Conservation (phyloP, 1,140 invertebrate species). For the Trichoplusia ni region DNA sequence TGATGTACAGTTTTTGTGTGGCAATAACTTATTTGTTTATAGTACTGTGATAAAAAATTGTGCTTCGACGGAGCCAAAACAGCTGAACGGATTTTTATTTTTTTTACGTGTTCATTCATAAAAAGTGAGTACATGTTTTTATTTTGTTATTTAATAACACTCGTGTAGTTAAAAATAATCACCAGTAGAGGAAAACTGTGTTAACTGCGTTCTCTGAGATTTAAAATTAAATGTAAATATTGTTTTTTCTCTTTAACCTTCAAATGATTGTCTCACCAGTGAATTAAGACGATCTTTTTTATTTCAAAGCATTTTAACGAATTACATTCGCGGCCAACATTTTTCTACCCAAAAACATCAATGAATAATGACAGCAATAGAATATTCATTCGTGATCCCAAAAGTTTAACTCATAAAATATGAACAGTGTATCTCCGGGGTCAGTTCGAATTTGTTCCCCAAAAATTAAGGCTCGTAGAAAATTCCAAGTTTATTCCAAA, state of each 20-base stretch:
- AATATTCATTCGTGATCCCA: constrained; percentile 40
- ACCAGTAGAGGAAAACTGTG: too few relatives aligned
- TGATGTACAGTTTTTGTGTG: constrained; percentile 50
- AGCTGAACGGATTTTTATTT: constrained; percentile 16
- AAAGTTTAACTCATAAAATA: constrained; percentile 49
- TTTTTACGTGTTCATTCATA: constrained; percentile 9
- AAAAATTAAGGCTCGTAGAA: constrained; percentile 27
- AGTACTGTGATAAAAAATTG: constrained; percentile 23
- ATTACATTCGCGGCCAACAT: too few relatives aligned
- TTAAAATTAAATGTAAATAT: too few relatives aligned
- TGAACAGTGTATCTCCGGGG: constrained; percentile 39
- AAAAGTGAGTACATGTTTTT: constrained; percentile 24
- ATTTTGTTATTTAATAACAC: background rate
- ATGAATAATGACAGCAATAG: constrained; percentile 38
- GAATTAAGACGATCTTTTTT: too few relatives aligned
- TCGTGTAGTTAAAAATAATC: too few relatives aligned
- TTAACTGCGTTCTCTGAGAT: too few relatives aligned
- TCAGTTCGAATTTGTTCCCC: constrained; percentile 22
- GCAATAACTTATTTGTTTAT: constrained; percentile 43
- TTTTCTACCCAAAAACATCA: constrained; percentile 26
- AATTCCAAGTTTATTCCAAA: constrained; percentile 16
- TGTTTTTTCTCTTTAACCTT: too few relatives aligned
- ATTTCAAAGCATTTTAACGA: too few relatives aligned
- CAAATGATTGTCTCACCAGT: too few relatives aligned
- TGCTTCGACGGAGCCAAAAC: background rate